Conservation (phyloP, 2,888 invertebrate genomes). For the Corbicula japonica region DNA sequence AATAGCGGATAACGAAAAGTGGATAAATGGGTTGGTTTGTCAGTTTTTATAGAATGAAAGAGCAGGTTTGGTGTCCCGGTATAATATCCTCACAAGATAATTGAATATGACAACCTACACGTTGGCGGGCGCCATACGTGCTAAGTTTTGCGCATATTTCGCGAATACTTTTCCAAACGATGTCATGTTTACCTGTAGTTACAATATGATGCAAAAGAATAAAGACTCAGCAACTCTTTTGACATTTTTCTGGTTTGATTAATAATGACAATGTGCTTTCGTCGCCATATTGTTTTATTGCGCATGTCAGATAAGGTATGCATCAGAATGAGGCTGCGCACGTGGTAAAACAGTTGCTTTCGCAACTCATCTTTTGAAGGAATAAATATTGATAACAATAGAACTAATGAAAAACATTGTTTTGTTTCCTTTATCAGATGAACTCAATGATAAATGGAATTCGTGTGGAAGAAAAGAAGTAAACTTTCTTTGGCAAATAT, state of each 20-base stretch:
- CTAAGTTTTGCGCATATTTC: slow-evolving; percentile 12
- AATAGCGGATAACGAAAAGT: too few relatives aligned
- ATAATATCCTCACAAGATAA: too few relatives aligned
- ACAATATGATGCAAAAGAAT: slow-evolving; percentile 14
- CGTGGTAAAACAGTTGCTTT: slow-evolving; percentile 44
- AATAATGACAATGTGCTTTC: slow-evolving; percentile 24
- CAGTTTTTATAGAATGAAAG: too few relatives aligned
- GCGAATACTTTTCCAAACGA: slow-evolving; percentile 3
- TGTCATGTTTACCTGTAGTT: slow-evolving; percentile 30
- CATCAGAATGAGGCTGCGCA: slow-evolving; percentile 21
- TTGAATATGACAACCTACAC: neutral
- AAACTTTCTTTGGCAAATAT: neutral
- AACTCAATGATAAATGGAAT: neutral
- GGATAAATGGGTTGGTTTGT: too few relatives aligned
- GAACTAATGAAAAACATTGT: slow-evolving; percentile 20
- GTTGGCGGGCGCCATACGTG: neutral
- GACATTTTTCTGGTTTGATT: slow-evolving; percentile 14
- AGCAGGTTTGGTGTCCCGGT: too few relatives aligned
- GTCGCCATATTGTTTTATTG: slow-evolving; percentile 27
- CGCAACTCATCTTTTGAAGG: slow-evolving; percentile 39
- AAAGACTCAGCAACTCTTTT: too few relatives aligned
- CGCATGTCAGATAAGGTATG: slow-evolving; percentile 26
- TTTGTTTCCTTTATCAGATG: slow-evolving; percentile 32
- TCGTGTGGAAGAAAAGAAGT: slow-evolving; percentile 4
- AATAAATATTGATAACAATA: slow-evolving; percentile 27